These are phyloP conservation scores for Podilymbus podiceps DNA, from an alignment of 2,113 vertebrate genomes.

Conservation along the genomic window DNA sequence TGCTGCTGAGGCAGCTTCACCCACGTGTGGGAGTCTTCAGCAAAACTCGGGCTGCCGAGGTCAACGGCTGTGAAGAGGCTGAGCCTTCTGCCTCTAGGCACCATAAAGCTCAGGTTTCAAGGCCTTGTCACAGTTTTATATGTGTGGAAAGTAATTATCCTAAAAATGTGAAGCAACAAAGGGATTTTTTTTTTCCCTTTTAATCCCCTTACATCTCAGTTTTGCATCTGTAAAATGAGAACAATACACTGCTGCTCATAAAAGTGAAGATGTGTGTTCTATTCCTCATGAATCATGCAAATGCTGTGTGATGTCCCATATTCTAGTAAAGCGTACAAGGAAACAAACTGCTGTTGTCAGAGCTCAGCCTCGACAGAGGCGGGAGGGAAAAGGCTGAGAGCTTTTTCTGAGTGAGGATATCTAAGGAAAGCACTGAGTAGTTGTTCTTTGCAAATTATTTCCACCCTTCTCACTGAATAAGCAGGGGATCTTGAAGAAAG, in stretches of 20 bases:
- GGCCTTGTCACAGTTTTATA: neutral
- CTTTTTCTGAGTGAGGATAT: neutral
- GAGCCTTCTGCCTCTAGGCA: neutral
- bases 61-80: neutral
- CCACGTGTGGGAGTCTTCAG: neutral
- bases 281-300: conserved; percentile 48
- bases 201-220: conserved; percentile 33
- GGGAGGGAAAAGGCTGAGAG: neutral
- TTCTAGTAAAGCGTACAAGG: neutral
- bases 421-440: neutral
- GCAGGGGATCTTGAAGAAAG: neutral
- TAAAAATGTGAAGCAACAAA: conserved; percentile 14
- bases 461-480: neutral
- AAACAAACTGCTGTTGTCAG: conserved; percentile 13
- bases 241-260: conserved; percentile 19
- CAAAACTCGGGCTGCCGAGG: neutral
- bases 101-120: neutral
- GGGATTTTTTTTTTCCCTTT: neutral
- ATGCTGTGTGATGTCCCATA: conserved; percentile 4
- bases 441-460: neutral
- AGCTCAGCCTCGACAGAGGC: neutral
- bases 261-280: conserved; percentile 1
- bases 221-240: conserved; percentile 44
- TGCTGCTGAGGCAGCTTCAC: neutral
- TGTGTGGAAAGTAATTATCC: neutral